Conservation (phyloP, 2,113 vertebrate genomes). For the Xiphorhynchus elegans region DNA sequence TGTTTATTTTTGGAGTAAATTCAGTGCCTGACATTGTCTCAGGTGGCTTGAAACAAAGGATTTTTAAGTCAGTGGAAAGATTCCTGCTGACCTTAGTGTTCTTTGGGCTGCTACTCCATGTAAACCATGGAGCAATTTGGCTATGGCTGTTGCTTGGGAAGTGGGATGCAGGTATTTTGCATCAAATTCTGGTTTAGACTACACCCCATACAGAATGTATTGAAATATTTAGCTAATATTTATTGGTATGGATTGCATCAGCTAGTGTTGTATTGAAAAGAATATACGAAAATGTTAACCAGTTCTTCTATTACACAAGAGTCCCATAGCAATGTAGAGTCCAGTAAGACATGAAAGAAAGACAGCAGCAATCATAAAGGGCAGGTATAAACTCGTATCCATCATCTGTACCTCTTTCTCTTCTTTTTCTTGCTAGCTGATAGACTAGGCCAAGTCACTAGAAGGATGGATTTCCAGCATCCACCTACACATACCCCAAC, state of each 20-base stretch:
- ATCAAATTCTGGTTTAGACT: not conserved
- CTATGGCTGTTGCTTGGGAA: not conserved
- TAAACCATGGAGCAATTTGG: not conserved
- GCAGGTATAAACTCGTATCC: not conserved
- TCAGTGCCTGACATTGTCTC: not conserved
- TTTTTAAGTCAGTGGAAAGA: not conserved
- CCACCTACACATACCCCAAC: not conserved
- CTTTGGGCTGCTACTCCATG: not conserved
- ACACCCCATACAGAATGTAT: not conserved
- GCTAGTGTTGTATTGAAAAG: not conserved
- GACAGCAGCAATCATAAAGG: not conserved
- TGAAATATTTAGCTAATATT: slow-evolving; percentile 40
- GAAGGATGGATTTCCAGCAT: not conserved
- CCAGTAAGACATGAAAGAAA: not conserved
- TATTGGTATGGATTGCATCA: slow-evolving; percentile 8
- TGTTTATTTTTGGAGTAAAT: not conserved
- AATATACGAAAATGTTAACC: not conserved
- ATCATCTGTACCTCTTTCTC: not conserved
- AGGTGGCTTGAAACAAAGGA: not conserved
- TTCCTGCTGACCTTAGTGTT: not conserved
- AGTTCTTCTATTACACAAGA: not conserved
- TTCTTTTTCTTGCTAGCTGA: not conserved
- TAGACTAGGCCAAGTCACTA: not conserved
- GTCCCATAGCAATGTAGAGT: not conserved
- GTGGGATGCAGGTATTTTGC: not conserved